Evolutionary conservation across 2,797 vertebrate species (phyloP), one percentile per base, ranked within the genome.

Genomic region (Silurus lanzhouensis): DNA sequence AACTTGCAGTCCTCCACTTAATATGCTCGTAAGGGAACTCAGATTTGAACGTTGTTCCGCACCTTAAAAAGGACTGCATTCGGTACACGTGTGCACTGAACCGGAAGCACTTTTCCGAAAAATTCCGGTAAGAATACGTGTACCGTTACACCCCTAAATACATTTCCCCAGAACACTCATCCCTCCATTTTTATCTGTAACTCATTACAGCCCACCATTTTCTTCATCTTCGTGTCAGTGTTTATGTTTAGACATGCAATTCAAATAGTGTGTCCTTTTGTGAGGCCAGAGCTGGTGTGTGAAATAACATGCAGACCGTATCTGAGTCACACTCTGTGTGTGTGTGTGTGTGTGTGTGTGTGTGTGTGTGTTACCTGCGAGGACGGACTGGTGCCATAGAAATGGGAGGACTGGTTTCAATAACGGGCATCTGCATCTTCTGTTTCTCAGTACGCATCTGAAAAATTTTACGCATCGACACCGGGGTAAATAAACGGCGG

Each of bases 381-480:
- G 94, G 81, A 85, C 95, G 94, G 61, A 90, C 84, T 79, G 94
- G 94, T 88, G 93, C 94, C 90, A 93, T 91, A 88, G 95, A 91
- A 90, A 94, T 93, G 3, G 89, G 93, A 3, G 93, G 91, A 86
- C 90, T 94, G 87, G 92, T 95, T 88, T 95, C 95, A 88, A 96
- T 96, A 90, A 96, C 92, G 81, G 94, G 92, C 60, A 93, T 88
- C 91, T 95, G 87, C 31, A 87, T 92, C 91, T 96, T 96, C 91
- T 94, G 93, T 86, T 93, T 96, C 92, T 96, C 94, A 64, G 92
- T 93, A 84, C 95, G 95, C 91, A 96, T 89, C 96, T 97, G 38
- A 38, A 90, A 76, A 90, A 86, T 91, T 88, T 87, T 92, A 93
- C 88, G 93, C 91, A 94, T 38, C 89, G 91, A 68, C 52, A 60